A percentile compares a stretch with the other conserved stretches of the same genome.
phyloP scores from a whole-genome alignment of 2,113 vertebrate genomes.

The Muntiacus muntjak region DNA sequence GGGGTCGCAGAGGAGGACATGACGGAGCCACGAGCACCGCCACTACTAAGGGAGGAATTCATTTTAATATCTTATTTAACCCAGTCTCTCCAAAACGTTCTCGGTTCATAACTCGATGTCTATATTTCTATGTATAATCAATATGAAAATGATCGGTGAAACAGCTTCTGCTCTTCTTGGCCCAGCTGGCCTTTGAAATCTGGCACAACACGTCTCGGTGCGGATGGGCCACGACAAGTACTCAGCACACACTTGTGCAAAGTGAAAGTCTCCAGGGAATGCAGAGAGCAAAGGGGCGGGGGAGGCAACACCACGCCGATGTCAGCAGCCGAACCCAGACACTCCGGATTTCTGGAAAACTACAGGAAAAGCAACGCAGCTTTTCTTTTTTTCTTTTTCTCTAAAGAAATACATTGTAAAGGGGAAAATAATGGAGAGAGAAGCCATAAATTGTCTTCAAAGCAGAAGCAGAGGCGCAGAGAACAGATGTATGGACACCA shows the following conservation, averaged over 20 bases:
- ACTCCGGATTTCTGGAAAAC: not conserved
- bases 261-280: not conserved
- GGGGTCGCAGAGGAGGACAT: rapidly evolving
- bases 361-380: not conserved
- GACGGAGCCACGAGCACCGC: not conserved
- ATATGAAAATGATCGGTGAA: not conserved
- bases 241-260: not conserved
- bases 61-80: not conserved
- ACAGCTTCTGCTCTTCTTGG: not conserved
- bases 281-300: not conserved
- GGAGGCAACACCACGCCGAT: not conserved
- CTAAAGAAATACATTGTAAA: not conserved
- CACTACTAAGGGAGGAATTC: not conserved
- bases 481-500: not conserved
- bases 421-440: not conserved
- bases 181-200: not conserved
- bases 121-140: not conserved
- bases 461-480: not conserved
- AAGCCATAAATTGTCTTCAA: not conserved
- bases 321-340: not conserved
- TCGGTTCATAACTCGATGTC: not conserved
- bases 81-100: not conserved
- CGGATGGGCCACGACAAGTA: no score
- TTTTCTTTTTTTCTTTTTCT: not conserved
- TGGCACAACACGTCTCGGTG: not conserved